phyloP scores from a whole-genome alignment of 2,797 vertebrate genomes.

The Nasua narica region DNA sequence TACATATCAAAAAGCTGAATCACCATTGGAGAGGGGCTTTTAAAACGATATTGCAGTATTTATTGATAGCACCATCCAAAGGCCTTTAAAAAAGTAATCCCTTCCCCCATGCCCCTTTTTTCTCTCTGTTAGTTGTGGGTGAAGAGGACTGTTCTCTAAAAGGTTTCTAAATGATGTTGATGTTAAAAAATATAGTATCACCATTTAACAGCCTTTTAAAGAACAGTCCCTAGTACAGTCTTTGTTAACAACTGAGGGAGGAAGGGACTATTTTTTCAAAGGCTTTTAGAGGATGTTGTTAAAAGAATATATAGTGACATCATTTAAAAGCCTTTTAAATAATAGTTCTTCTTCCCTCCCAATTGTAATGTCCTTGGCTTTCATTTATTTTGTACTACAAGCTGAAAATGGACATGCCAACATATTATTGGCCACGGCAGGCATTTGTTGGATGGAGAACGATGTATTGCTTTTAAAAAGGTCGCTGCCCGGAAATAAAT shows the following conservation, averaged over 20 bases:
- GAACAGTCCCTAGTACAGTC: neutral
- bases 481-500: constrained; percentile 60
- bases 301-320: constrained; percentile 73
- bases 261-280: constrained; percentile 60
- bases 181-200: constrained; percentile 69
- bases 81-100: constrained; percentile 64
- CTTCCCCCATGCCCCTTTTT: constrained; percentile 34
- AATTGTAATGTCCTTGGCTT: constrained; percentile 65
- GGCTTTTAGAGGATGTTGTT: constrained; percentile 73
- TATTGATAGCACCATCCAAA: constrained; percentile 57
- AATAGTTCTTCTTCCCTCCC: constrained; percentile 60
- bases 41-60: constrained; percentile 59
- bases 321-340: constrained; percentile 76
- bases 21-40: constrained; percentile 59
- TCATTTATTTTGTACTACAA: constrained; percentile 66
- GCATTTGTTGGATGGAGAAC: constrained; percentile 61
- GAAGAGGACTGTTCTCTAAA: constrained; percentile 70
- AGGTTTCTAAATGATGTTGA: constrained; percentile 72
- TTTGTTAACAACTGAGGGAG: constrained; percentile 72
- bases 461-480: constrained; percentile 63
- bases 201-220: constrained; percentile 62
- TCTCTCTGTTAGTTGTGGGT: neutral
- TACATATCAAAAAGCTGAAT: constrained; percentile 53
- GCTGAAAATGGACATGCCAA: constrained; percentile 40
- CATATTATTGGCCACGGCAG: neutral